phyloP scores from a whole-genome alignment of 2,888 invertebrate genomes.

The Oxytorus armatus region DNA sequence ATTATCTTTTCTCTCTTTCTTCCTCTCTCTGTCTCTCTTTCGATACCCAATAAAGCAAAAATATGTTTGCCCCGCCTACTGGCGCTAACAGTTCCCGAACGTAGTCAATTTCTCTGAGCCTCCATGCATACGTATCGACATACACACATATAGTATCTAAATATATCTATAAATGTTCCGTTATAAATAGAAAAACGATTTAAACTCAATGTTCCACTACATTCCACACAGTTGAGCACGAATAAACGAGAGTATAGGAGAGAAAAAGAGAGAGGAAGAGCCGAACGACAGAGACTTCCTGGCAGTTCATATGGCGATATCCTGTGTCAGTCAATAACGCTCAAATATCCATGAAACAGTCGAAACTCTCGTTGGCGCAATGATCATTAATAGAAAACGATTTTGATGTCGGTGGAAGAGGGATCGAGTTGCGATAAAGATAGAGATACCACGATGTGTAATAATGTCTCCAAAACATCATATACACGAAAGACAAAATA shows the following conservation, averaged over 20 bases:
- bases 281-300: slow-evolving; percentile 55
- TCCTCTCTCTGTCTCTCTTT: slow-evolving; percentile 26
- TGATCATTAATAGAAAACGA: slow-evolving; percentile 52
- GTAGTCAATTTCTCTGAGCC: slow-evolving; percentile 55
- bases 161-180: slow-evolving; percentile 23
- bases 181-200: slow-evolving; percentile 68
- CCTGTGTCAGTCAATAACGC: slow-evolving; percentile 48
- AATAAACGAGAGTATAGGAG: slow-evolving; percentile 51
- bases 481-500: slow-evolving; percentile 8
- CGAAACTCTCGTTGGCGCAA: background rate
- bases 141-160: too few relatives aligned
- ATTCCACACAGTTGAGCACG: slow-evolving; percentile 64
- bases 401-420: slow-evolving; percentile 19
- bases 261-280: slow-evolving; percentile 1
- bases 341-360: slow-evolving; percentile 47
- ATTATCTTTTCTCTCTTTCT: slow-evolving; percentile 46
- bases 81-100: slow-evolving; percentile 59
- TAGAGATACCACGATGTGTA: background rate
- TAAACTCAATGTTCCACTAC: slow-evolving; percentile 65
- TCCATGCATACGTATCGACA: slow-evolving; percentile 16
- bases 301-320: slow-evolving; percentile 27
- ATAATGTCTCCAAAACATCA: slow-evolving; percentile 7
- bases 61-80: slow-evolving; percentile 51
- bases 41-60: slow-evolving; percentile 59
- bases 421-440: too few relatives aligned